Base-by-base conservation (phyloP, 1,140 invertebrate species). In the Heliconius melpomene region DNA sequence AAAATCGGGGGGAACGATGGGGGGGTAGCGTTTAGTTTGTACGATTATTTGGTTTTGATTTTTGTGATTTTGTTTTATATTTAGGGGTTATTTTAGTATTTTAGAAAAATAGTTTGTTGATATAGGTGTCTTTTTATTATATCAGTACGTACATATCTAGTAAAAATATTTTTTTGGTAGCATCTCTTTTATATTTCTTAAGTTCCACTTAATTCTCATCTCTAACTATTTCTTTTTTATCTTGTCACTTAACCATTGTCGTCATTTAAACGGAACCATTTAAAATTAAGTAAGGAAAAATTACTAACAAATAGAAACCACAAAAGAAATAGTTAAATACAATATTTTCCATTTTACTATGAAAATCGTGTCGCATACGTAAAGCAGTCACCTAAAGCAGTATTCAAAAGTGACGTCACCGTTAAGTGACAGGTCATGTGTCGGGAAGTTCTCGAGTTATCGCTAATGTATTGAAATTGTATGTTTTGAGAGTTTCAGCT, bases 341-440 rank as follows among this genome's bases (percentile, higher is more conserved):
- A 57, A 23, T 23, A 57, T 57, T 57, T 57, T 8, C 32, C 3
- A 72, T 38, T 72, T 36, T 8, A 32, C 32, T 38, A 3, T 2
- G 0, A 26, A 32, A 32, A 20, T 77, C 46, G 40, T 20, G 16
- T 78, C 75, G 32, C 60, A 52, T 40, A 71, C 72, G 11, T 26
- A 66, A 66, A 66, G 60, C 26, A 66, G 72, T 81, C 79, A 36
- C n/a, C 26, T 26, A 29, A 2, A 26, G 26, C 26, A 26, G 13
- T n/a, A 36, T 16, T 78, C 26, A 78, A 78, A 78, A 46, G 8
- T 50, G 40, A 74, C 77, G 74, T 72, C 36, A 71, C 73, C 78
- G 78, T 66, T 88, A 90, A 90, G 86, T 89, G 88, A 87, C 89
- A 86, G 86, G 82, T 84, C 82, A 84, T 81, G 80, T 83, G 85